These are phyloP conservation scores for Microtus pennsylvanicus DNA, from an alignment of 2,113 vertebrate species.

Conservation along the genomic window DNA sequence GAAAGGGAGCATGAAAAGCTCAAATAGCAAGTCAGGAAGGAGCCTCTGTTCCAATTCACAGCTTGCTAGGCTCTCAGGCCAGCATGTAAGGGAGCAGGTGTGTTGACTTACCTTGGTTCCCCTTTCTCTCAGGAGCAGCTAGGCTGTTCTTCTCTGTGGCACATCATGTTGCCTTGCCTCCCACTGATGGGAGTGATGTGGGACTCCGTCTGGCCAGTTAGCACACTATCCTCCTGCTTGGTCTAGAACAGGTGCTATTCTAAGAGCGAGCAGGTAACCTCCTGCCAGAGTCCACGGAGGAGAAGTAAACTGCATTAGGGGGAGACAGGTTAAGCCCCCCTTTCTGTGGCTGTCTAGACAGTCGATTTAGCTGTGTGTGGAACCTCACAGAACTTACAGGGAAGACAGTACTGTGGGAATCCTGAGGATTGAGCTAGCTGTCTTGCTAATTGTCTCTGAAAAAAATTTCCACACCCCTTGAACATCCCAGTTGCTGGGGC, in stretches of 20 bases:
- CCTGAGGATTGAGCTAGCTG: background rate
- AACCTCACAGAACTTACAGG: background rate
- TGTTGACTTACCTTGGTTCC: background rate
- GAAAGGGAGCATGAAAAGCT: background rate
- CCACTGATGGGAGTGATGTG: background rate
- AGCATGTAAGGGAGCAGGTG: background rate
- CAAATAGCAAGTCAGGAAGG: background rate
- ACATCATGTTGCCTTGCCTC: background rate
- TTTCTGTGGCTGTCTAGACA: background rate
- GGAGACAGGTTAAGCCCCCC: background rate
- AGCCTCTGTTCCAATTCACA: background rate
- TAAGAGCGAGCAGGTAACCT: background rate
- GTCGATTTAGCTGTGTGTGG: background rate
- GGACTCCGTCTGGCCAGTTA: background rate
- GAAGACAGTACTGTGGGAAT: background rate
- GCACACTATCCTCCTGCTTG: background rate
- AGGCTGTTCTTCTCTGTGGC: background rate
- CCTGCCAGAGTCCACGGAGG: background rate
- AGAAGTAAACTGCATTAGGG: background rate
- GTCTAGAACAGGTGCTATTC: background rate
- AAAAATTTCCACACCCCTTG: background rate
- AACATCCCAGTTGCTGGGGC: background rate
- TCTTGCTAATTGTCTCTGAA: background rate
- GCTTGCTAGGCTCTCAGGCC: background rate
- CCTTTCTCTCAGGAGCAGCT: background rate